A percentile compares a stretch with the other conserved stretches of the same genome.
phyloP scores from a whole-genome alignment of 2,888 invertebrate species.

The Drosophila mettleri region DNA sequence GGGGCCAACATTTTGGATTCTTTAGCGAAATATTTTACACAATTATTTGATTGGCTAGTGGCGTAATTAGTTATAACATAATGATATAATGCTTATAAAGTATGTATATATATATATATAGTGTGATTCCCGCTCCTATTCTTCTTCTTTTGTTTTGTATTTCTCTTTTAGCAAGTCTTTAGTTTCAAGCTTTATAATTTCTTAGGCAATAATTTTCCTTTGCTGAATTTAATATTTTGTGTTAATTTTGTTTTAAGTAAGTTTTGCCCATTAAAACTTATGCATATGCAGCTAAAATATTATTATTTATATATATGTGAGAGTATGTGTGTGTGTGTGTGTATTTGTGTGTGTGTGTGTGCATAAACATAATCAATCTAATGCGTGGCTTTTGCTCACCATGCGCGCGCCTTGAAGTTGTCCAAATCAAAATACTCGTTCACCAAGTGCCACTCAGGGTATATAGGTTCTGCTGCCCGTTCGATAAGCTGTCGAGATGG shows the following conservation, averaged over 20 bases:
- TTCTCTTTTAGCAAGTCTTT: conserved; percentile 71
- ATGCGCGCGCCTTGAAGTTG: not conserved
- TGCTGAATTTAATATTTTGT: conserved; percentile 24
- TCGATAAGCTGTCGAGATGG: not conserved
- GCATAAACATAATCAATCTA: conserved; percentile 3
- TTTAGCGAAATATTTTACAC: conserved; percentile 76
- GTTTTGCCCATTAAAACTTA: conserved; percentile 48
- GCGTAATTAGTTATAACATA: conserved; percentile 67
- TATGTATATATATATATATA: conserved; percentile 29
- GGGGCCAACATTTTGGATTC: conserved; percentile 17
- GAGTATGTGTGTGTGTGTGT: conserved; percentile 19
- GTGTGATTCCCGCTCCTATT: conserved; percentile 4
- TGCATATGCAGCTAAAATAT: conserved; percentile 57
- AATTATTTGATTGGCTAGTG: conserved; percentile 78
- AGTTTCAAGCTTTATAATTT: conserved; percentile 71
- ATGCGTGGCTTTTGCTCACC: not conserved
- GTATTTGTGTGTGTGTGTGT: not conserved
- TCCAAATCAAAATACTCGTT: not conserved
- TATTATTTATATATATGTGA: conserved; percentile 21
- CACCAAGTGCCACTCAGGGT: not conserved
- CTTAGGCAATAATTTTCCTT: conserved; percentile 56
- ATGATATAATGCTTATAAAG: conserved; percentile 41
- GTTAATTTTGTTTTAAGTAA: conserved; percentile 21
- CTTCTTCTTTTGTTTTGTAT: not conserved
- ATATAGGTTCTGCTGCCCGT: not conserved